Conservation (phyloP, 2,888 invertebrate species). For the Cotesia congregata region DNA sequence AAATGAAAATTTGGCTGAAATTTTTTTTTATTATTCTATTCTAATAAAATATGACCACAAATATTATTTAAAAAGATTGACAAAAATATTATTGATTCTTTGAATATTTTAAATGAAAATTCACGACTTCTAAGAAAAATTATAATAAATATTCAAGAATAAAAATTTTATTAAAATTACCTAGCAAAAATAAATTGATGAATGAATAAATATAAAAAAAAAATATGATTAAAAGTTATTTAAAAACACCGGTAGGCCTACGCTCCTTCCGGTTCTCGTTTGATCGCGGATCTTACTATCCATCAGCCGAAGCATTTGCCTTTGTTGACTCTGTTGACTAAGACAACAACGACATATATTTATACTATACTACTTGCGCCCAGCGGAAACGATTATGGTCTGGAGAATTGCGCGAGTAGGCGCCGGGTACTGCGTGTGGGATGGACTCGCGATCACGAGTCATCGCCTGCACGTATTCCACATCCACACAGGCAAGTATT, state of each 20-base stretch:
- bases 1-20: no score
- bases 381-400: conserved; percentile 32
- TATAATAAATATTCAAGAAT: not conserved
- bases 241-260: conserved; percentile 6
- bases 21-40: no score
- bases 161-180: not conserved
- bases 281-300: conserved; percentile 18
- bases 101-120: no score
- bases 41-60: no score
- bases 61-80: no score
- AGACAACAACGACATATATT: not conserved
- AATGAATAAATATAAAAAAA: conserved; percentile 9
- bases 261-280: conserved; percentile 27
- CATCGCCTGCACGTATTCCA: conserved; percentile 13
- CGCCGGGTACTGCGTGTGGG: conserved; percentile 27
- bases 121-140: no score
- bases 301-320: conserved; percentile 7
- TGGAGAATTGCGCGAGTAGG: conserved; percentile 27
- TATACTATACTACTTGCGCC: not conserved
- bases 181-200: conserved; percentile 5
- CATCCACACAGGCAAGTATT: not conserved
- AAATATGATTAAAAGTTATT: conserved; percentile 8
- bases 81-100: no score
- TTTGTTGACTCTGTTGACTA: conserved; percentile 8
- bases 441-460: conserved; percentile 25